Percentiles rank a stretch among this genome's conserved stretches.
These are phyloP conservation scores for Hafferia zeledoni DNA, from an alignment of 2,797 vertebrate species.

Conservation along the genomic window DNA sequence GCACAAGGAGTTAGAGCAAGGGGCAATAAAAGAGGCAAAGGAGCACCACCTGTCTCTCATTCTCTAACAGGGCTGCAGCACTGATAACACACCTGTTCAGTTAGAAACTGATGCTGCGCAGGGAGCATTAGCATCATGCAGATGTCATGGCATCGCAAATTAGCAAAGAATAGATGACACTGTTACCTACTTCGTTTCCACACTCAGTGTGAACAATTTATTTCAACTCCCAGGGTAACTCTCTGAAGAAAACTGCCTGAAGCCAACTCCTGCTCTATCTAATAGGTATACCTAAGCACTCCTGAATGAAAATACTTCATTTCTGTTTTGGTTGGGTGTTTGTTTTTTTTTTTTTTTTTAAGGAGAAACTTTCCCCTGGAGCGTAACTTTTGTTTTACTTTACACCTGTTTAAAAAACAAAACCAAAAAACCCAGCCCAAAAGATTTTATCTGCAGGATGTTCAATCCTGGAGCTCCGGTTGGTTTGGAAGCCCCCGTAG, in stretches of 20 bases:
- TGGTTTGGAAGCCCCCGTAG: background rate
- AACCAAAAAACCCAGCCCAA: background rate
- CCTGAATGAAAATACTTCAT: background rate
- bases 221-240: background rate
- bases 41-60: background rate
- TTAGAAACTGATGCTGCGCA: background rate
- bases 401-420: background rate
- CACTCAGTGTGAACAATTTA: background rate
- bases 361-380: background rate
- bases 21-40: background rate
- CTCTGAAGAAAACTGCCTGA: background rate
- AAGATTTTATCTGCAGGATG: too few species aligned
- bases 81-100: background rate
- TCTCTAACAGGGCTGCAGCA: background rate
- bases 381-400: rapidly evolving
- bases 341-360: too few species aligned
- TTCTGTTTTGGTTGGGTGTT: background rate
- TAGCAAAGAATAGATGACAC: background rate
- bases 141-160: background rate
- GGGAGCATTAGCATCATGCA: background rate
- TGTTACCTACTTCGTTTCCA: background rate
- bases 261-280: background rate
- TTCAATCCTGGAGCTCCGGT: too few species aligned
- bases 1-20: background rate
- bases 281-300: rapidly evolving